These are phyloP conservation scores for Apis mellifera DNA, from an alignment of 1,140 invertebrate species.

Conservation along the genomic window Amel_HAv3.1 CM009937.2:9930501-9931000, in stretches of 20 bases:
- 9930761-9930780: constrained; percentile 36
- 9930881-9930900: not conserved
- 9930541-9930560: not conserved
- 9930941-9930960: constrained; percentile 63
- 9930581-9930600: not conserved
- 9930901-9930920: constrained; percentile 1
- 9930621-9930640: constrained; percentile 1
- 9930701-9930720: no score
- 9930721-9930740: not conserved
- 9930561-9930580: not conserved
- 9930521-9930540: no score
- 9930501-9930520: no score
- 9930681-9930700: not conserved
- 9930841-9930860: constrained; percentile 42
- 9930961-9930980: constrained; percentile 48
- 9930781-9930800: constrained; percentile 33
- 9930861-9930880: constrained; percentile 35
- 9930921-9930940: constrained; percentile 37
- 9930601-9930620: not conserved
- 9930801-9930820: constrained; percentile 25
- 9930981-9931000: constrained; percentile 29
- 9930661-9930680: not conserved
- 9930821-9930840: constrained; percentile 7
- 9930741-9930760: constrained; percentile 37
- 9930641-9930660: constrained; percentile 17